Evolutionary conservation across 2,888 invertebrate species (phyloP).

Genomic region (Drosophila niveifrons): DNA sequence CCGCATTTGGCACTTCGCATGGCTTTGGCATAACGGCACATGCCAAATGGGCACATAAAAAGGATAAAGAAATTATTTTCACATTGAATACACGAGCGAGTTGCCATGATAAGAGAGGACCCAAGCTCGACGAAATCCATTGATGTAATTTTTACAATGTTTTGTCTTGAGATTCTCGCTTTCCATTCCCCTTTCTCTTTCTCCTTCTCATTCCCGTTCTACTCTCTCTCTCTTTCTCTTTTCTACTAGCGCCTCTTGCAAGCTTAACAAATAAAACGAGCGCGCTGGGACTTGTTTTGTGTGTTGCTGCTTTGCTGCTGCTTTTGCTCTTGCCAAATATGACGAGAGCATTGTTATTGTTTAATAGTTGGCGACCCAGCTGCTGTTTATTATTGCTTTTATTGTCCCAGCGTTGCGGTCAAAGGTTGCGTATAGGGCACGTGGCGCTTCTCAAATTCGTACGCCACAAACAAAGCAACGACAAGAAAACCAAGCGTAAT

Average conservation of each 20-base stretch:
- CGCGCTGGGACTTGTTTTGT: constrained; percentile 64
- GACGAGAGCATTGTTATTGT: constrained; percentile 56
- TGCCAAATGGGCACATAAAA: constrained; percentile 85
- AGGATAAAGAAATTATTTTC: constrained; percentile 85
- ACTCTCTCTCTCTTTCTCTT: neutral
- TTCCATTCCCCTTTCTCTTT: neutral
- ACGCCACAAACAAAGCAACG: constrained; percentile 5
- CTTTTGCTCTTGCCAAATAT: constrained; percentile 26
- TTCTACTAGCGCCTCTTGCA: constrained; percentile 43
- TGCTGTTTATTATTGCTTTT: constrained; percentile 33
- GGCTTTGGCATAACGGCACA: constrained; percentile 78
- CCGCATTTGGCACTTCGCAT: constrained; percentile 25
- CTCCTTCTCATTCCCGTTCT: no score
- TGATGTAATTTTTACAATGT: constrained; percentile 76
- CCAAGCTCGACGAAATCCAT: constrained; percentile 61
- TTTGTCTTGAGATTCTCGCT: constrained; percentile 55
- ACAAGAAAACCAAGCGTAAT: neutral
- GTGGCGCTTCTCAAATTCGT: constrained; percentile 68
- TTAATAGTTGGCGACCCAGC: constrained; percentile 51
- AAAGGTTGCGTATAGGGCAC: constrained; percentile 74
- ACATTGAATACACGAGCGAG: constrained; percentile 78
- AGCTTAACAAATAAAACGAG: constrained; percentile 56
- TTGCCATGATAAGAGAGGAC: constrained; percentile 56
- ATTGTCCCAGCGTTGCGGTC: constrained; percentile 58
- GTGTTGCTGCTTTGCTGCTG: constrained; percentile 28